Evolutionary conservation across 2,113 vertebrate species (phyloP).

Genomic region (Mesitornis unicolor): DNA sequence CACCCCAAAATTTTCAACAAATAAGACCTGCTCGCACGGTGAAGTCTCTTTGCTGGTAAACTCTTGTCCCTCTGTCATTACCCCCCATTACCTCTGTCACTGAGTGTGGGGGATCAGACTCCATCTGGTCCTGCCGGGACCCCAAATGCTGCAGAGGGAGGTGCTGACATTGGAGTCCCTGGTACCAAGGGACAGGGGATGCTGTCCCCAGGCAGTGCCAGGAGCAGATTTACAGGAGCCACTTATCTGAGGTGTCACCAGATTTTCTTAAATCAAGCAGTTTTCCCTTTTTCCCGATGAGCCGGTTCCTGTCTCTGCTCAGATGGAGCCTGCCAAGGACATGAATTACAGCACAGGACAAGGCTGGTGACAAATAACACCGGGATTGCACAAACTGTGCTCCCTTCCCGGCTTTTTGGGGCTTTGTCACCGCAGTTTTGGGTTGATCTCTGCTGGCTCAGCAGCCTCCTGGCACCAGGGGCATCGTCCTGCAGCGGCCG

Average conservation of each 20-base stretch:
- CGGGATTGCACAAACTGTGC: not conserved
- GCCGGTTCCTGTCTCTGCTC: not conserved
- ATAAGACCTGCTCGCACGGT: not conserved
- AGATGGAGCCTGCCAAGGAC: not conserved
- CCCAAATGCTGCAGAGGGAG: not conserved
- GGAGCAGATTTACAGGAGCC: not conserved
- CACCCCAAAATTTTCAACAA: not conserved
- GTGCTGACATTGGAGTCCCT: not conserved
- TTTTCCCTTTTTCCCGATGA: not conserved
- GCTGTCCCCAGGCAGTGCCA: no score
- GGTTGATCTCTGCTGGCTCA: accelerated
- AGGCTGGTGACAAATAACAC: not conserved
- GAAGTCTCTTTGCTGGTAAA: not conserved
- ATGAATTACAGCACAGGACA: not conserved
- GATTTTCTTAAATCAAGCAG: not conserved
- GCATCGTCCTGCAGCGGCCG: not conserved
- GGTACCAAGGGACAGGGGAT: no score
- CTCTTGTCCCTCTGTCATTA: not conserved
- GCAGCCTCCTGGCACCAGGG: not conserved
- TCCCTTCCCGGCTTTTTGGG: not conserved
- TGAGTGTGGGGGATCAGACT: no score
- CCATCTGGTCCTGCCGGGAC: accelerated
- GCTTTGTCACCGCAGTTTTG: not conserved
- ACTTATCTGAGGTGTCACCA: not conserved
- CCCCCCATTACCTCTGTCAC: no score